Percentiles rank a stretch among this genome's conserved stretches.
Evolutionary conservation across 2,113 vertebrate genomes (phyloP).

Genomic region (Abramis brama): DNA sequence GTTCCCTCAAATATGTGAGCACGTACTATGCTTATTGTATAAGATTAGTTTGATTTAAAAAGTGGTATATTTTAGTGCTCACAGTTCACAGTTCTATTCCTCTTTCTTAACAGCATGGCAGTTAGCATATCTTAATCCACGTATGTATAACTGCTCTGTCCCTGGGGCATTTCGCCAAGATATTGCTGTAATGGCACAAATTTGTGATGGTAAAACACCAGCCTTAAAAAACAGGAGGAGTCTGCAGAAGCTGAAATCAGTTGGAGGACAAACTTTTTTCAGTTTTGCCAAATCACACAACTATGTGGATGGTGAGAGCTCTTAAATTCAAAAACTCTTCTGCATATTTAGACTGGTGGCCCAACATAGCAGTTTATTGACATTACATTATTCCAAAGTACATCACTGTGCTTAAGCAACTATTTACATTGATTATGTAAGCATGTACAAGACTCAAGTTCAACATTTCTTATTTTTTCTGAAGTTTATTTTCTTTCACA

Average conservation of each 20-base stretch:
- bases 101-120: constrained; percentile 79
- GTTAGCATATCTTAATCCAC: constrained; percentile 82
- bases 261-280: constrained; percentile 79
- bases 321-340: neutral
- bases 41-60: neutral
- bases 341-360: neutral
- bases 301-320: constrained; percentile 84
- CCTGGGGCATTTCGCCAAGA: constrained; percentile 75
- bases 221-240: constrained; percentile 59
- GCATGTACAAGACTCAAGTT: neutral
- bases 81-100: constrained; percentile 18
- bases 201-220: constrained; percentile 74
- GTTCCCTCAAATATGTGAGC: constrained; percentile 82
- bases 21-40: neutral
- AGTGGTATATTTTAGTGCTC: neutral
- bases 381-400: constrained; percentile 43
- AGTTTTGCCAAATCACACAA: constrained; percentile 86
- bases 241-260: constrained; percentile 76
- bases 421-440: constrained; percentile 45
- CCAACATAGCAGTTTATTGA: constrained; percentile 8
- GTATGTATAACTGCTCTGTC: constrained; percentile 87
- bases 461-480: neutral
- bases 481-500: no score
- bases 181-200: constrained; percentile 75
- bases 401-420: constrained; percentile 33